These are phyloP conservation scores for Strix aluco DNA, from an alignment of 2,113 vertebrate genomes.

Conservation along the genomic window DNA sequence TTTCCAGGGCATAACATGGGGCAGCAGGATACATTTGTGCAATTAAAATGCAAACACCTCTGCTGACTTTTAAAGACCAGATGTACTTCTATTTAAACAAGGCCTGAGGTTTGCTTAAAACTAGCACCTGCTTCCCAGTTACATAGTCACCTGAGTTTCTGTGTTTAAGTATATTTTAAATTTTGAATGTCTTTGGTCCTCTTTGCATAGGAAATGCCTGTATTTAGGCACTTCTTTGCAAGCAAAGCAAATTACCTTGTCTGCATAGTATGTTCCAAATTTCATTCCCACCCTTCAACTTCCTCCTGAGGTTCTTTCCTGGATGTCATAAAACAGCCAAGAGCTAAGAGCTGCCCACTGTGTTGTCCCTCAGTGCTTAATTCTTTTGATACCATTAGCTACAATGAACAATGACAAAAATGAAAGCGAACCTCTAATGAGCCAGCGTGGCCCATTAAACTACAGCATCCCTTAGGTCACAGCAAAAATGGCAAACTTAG, in stretches of 20 bases:
- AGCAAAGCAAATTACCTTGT: background rate
- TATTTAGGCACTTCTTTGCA: background rate
- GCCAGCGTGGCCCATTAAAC: background rate
- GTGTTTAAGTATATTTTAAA: background rate
- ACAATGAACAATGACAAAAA: background rate
- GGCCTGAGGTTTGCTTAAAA: constrained; percentile 45
- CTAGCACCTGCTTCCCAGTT: background rate
- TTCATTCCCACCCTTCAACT: background rate
- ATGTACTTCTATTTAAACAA: constrained; percentile 49
- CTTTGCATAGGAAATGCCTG: background rate
- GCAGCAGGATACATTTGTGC: background rate
- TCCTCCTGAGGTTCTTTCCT: background rate
- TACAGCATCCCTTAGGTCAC: background rate
- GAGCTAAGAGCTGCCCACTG: background rate
- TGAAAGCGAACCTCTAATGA: background rate
- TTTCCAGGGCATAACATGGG: background rate
- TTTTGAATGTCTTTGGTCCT: background rate
- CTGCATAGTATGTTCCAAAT: background rate
- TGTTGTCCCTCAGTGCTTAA: background rate
- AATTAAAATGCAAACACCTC: constrained; percentile 48
- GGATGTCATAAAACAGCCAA: background rate
- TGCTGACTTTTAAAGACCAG: constrained; percentile 35
- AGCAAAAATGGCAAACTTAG: background rate
- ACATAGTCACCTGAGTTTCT: background rate
- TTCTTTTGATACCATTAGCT: background rate